A percentile compares a stretch with the other conserved stretches of the same genome.
These are phyloP conservation scores for Acanthopleura granulata DNA, from an alignment of 2,888 invertebrate species.

Conservation along the genomic window DNA sequence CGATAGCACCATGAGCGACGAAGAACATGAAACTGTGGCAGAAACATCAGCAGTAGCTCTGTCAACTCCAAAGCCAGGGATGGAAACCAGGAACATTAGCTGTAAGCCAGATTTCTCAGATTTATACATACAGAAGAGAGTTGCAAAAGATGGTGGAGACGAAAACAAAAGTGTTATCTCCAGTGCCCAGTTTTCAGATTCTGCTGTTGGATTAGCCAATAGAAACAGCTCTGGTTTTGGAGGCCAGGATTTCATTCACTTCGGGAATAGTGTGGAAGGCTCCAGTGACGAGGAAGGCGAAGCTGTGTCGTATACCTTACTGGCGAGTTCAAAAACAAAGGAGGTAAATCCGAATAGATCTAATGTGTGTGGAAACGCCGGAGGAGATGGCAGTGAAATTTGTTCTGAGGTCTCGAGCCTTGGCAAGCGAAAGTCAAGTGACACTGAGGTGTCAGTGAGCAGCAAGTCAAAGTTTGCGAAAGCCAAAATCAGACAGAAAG, in stretches of 20 bases:
- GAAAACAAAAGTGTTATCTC: neutral
- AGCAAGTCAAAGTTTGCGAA: conserved; percentile 27
- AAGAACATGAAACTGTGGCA: neutral
- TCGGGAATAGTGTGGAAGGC: neutral
- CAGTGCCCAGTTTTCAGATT: neutral
- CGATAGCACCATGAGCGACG: neutral
- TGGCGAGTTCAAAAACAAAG: neutral
- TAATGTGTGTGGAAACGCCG: neutral
- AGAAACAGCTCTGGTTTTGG: neutral
- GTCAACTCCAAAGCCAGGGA: neutral
- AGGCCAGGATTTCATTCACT: neutral
- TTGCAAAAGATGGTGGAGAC: neutral
- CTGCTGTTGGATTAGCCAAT: too few species aligned
- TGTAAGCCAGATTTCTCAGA: neutral
- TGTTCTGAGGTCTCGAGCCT: neutral
- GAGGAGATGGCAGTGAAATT: conserved; percentile 14
- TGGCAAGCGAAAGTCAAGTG: conserved; percentile 23
- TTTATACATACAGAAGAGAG: neutral
- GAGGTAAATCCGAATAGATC: conserved; percentile 7
- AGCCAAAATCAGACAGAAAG: conserved; percentile 27
- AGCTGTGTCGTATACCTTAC: neutral
- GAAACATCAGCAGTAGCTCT: neutral
- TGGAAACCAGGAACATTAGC: neutral
- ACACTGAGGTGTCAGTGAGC: neutral
- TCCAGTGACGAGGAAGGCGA: neutral